These are phyloP conservation scores for Buceros bicornis DNA, from an alignment of 2,797 vertebrate species.

Conservation along the genomic window DNA sequence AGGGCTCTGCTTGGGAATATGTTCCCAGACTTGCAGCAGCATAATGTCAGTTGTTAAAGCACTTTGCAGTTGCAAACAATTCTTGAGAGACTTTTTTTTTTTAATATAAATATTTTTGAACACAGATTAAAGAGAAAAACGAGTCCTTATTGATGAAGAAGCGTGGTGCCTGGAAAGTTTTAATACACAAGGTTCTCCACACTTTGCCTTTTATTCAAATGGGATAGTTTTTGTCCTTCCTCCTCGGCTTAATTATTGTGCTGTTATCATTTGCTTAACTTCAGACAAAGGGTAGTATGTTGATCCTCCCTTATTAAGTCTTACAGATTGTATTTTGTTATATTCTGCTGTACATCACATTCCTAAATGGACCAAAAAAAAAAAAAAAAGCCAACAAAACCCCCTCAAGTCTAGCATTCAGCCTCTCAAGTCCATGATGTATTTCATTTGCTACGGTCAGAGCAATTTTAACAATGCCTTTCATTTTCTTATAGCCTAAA, in stretches of 20 bases:
- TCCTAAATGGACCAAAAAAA: conserved; percentile 46
- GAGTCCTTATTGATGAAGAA: conserved; percentile 83
- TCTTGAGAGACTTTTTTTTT: conserved; percentile 86
- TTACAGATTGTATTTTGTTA: conserved; percentile 67
- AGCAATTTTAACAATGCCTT: conserved; percentile 89
- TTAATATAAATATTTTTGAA: conserved; percentile 82
- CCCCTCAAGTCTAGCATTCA: conserved; percentile 84
- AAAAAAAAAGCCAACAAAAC: conserved; percentile 48
- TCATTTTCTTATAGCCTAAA: conserved; percentile 91
- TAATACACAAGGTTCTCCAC: neutral
- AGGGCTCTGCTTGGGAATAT: conserved; percentile 88
- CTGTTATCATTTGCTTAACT: conserved; percentile 53
- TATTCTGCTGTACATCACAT: conserved; percentile 71
- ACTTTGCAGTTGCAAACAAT: conserved; percentile 89
- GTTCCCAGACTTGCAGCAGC: conserved; percentile 86
- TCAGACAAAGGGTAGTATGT: conserved; percentile 69
- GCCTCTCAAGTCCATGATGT: conserved; percentile 89
- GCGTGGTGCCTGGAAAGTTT: neutral
- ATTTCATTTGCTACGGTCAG: conserved; percentile 94
- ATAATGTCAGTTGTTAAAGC: conserved; percentile 90
- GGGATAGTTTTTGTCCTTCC: conserved; percentile 25
- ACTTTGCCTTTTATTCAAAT: conserved; percentile 1
- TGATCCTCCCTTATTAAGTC: conserved; percentile 70
- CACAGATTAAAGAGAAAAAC: conserved; percentile 68
- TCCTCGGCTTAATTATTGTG: neutral